phyloP scores from a whole-genome alignment of 1,140 invertebrate species.

The Phymorhynchus buccinoides region DNA sequence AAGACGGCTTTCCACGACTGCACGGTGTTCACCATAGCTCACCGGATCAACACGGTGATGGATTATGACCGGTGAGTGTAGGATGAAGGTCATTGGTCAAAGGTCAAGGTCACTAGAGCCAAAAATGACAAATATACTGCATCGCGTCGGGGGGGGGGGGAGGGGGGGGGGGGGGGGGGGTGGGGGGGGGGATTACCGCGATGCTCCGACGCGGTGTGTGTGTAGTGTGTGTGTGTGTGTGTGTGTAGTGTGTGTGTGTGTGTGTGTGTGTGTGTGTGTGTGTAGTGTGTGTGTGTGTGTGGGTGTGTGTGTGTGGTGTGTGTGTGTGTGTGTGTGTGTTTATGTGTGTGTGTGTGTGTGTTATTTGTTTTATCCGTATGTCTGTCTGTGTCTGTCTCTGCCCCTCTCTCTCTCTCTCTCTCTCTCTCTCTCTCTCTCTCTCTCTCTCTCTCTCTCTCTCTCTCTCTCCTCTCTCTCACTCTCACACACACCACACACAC shows the following conservation, averaged over 20 bases:
- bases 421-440: background rate
- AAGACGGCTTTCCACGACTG: constrained; percentile 71
- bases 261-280: background rate
- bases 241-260: background rate
- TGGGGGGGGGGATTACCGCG: too few species aligned
- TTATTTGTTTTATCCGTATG: too few species aligned
- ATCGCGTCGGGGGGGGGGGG: background rate
- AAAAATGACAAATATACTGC: background rate
- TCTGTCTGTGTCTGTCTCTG: too few species aligned
- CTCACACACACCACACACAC: background rate
- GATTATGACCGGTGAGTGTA: constrained; percentile 65
- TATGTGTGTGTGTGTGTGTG: background rate
- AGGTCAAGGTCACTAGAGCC: background rate
- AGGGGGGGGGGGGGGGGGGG: too few species aligned
- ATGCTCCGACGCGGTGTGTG: too few species aligned
- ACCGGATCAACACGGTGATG: constrained; percentile 75
- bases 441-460: background rate
- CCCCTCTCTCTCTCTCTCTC: background rate
- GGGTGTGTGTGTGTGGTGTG: too few species aligned
- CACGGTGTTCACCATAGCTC: constrained; percentile 77
- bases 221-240: background rate
- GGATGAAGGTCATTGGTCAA: background rate
- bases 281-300: too few species aligned
- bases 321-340: too few species aligned
- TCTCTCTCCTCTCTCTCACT: background rate